Evolutionary conservation across 2,113 vertebrate genomes (phyloP).

Genomic region (Podiceps cristatus): DNA sequence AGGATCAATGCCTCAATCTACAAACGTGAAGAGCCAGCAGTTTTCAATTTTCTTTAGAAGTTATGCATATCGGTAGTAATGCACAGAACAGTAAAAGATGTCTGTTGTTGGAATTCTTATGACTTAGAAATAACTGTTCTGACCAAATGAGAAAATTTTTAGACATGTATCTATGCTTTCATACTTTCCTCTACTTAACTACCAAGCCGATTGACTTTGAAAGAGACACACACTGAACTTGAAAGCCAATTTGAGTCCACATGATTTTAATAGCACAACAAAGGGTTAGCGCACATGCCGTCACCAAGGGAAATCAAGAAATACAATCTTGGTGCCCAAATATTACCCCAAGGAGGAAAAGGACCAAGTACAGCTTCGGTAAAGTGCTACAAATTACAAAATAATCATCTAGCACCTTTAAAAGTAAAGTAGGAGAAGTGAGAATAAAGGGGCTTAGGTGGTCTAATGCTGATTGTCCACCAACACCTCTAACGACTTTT

Average conservation of each 20-base stretch:
- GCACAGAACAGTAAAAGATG: neutral
- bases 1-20: neutral
- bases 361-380: neutral
- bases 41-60: neutral
- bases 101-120: neutral
- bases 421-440: slow-evolving; percentile 41
- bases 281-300: neutral
- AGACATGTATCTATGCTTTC: neutral
- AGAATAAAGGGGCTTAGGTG: slow-evolving; percentile 22
- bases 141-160: neutral
- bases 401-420: neutral
- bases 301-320: neutral
- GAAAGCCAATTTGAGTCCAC: neutral
- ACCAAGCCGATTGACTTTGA: neutral
- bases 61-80: neutral
- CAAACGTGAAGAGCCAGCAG: neutral
- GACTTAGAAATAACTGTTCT: neutral
- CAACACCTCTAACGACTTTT: slow-evolving; percentile 56
- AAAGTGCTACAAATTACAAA: neutral
- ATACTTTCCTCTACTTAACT: neutral
- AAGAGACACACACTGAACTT: neutral
- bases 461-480: slow-evolving; percentile 38
- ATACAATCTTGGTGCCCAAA: neutral
- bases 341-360: neutral
- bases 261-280: neutral